Evolutionary conservation across 2,113 vertebrate species (phyloP).

Genomic region (Ailurus styani): DNA sequence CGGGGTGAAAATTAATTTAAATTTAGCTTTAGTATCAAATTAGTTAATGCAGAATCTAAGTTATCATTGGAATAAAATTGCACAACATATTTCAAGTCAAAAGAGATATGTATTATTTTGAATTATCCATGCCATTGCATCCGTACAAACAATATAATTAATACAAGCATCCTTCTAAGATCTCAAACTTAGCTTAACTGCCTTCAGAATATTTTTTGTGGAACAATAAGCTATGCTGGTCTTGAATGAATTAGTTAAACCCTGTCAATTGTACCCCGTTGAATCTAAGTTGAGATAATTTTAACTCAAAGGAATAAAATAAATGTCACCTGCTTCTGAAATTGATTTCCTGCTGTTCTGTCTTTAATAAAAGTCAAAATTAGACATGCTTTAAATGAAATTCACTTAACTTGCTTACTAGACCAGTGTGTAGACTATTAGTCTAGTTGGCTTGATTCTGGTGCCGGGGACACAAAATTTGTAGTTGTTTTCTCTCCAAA

Average conservation of each 20-base stretch:
- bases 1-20: neutral
- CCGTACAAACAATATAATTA: too few species aligned
- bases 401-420: neutral
- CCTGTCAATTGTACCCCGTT: neutral
- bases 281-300: neutral
- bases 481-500: neutral
- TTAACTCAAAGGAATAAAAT: neutral
- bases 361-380: neutral
- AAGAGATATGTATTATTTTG: neutral
- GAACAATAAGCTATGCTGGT: neutral
- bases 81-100: neutral
- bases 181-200: neutral
- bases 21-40: neutral
- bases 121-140: neutral
- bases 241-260: neutral
- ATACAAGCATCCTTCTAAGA: neutral
- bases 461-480: neutral
- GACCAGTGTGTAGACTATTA: neutral
- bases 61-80: neutral
- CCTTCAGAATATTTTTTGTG: neutral
- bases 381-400: neutral
- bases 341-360: neutral
- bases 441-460: neutral
- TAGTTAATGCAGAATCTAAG: neutral
- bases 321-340: neutral